Evolutionary conservation across 2,797 vertebrate species (phyloP), one percentile per base, ranked within the genome.

Genomic region (Chanos chanos): DNA sequence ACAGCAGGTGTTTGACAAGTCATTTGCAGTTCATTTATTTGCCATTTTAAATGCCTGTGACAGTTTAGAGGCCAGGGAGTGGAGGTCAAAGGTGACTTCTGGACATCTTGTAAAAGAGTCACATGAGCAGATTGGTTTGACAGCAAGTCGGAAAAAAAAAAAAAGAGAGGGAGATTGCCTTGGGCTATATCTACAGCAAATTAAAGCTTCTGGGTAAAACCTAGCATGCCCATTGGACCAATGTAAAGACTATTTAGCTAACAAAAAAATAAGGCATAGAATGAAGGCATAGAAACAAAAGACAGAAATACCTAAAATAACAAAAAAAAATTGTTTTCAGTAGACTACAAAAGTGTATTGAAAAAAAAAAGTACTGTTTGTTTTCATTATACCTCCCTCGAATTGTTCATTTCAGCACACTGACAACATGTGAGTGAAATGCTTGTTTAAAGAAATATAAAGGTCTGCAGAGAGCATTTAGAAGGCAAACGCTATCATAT

Each of bases 1-100:
- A 60, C 80, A 77, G 83, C 77, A 83, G 80, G 77, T 81, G 70
- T 81, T 75, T 85, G 83, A 82, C 82, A 84, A 82, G 70, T 81
- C 71, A 81, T 83, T 82, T 80, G 68, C 73, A 40, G 67, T 66
- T 79, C 80, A 86, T 87, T 81, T 76, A 81, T 83, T 69, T 79
- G 61, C 71, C 1, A 5, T 71, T 72, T 79, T 80, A 80, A 81
- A 74, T 81, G n/a, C 66, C 68, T 74, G 66, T 62, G 76, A 56
- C 72, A 71, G 73, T 59, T 76, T 72, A 41, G 67, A 40, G 53
- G 58, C 69, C 34, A 28, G 1, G 52, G 64, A 52, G 61, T 59
- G 45, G 1, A 40, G 83, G 80, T 84, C 74, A 73, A 28, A 77
- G 83, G 75, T 83, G 76, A 75, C 3, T 47, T 44, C 48, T 36